Evolutionary conservation across 2,113 vertebrate genomes (phyloP), one percentile per base, ranked within the genome.

Genomic region (Xyliphius kryptos): DNA sequence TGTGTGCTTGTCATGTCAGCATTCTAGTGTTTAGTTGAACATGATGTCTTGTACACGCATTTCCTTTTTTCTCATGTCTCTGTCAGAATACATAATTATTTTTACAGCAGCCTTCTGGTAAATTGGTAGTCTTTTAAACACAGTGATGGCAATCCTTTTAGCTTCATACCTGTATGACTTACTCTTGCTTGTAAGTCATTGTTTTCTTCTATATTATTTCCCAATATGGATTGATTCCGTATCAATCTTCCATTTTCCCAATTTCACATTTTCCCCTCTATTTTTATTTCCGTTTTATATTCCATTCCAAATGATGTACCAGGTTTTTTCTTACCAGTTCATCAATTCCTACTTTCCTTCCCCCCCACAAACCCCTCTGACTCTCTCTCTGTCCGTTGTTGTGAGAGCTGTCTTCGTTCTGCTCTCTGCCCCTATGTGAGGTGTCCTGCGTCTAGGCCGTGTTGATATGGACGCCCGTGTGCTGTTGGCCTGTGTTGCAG

Each of bases 401-500:
- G 70, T 73, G 70, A 73, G 70, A 66, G 70, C 55, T 68, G 61
- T 73, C 66, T 73, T 57, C 70, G 70, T 58, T 73, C 70, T 73
- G 70, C 70, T 73, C 66, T 73, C 66, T 73, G 70, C 70, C 70
- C 70, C 70, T 72, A 50, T 76, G 61, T 66, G 68, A 61, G 64
- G 60, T 68, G 63, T 73, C 70, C 70, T 68, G 57, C 56, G 70
- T 64, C 66, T 53, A 61, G 70, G 66, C 70, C 66, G 61, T 72
- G 70, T 72, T 69, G 53, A 63, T 56, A 58, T 66, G 67, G 61
- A 67, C 61, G 55, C 71, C 49, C 66, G 56, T 74, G 65, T 74
- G 58, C 65, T 70, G 65, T 69, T 88, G 81, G 78, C 78, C 82
- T 88, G 85, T 86, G 71, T 88, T 87, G 71, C 87, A 97, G 95